phyloP scores from a whole-genome alignment of 2,888 invertebrate species.

The Ichneumoninae sp. region DNA sequence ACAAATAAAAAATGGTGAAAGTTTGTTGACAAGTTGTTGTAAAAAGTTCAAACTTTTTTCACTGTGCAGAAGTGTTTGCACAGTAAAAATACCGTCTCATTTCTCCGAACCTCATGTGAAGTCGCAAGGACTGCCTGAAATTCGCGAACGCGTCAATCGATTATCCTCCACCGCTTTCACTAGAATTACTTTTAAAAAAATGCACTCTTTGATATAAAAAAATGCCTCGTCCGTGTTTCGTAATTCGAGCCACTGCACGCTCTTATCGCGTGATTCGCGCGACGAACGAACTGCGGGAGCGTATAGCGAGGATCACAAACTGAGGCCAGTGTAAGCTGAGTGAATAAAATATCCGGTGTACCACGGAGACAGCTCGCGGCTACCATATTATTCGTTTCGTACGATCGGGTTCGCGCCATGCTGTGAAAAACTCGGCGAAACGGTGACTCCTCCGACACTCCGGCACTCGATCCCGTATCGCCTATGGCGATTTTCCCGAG shows the following conservation, averaged over 20 bases:
- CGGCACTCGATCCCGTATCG: conserved; percentile 51
- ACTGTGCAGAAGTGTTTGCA: no score
- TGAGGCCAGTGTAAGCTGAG: neutral
- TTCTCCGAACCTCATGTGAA: no score
- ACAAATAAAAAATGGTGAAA: no score
- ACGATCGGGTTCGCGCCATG: conserved; percentile 47
- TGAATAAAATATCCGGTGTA: conserved; percentile 58
- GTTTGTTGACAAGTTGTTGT: no score
- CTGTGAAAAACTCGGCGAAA: conserved; percentile 38
- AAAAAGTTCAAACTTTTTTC: no score
- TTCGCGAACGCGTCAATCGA: no score
- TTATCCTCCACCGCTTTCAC: no score
- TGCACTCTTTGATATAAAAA: neutral
- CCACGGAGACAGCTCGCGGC: conserved; percentile 53
- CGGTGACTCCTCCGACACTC: conserved; percentile 34
- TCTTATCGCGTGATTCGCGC: neutral
- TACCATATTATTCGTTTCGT: conserved; percentile 62
- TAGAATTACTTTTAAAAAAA: neutral
- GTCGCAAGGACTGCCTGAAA: no score
- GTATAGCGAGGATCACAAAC: neutral
- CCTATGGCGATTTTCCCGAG: conserved; percentile 56
- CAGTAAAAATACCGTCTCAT: no score
- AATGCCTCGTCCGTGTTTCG: neutral
- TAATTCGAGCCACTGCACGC: neutral
- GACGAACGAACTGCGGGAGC: conserved; percentile 1